A percentile compares a stretch with the other conserved stretches of the same genome.
Evolutionary conservation across 53 echinoderm and acorn worm species (phyloP).

Genomic region (Mesocentrotus franciscanus): DNA sequence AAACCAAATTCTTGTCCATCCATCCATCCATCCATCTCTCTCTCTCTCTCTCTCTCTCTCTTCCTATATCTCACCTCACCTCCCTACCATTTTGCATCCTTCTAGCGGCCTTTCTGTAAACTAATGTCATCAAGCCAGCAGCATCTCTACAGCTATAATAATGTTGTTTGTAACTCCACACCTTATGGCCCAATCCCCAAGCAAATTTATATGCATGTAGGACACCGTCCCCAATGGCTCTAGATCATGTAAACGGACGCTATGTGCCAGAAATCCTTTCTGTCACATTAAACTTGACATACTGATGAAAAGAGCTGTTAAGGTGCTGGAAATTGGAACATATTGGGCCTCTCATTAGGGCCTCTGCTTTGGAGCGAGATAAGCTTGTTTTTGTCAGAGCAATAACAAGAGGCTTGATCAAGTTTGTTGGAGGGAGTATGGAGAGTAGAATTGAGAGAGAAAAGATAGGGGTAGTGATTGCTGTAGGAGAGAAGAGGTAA

Average conservation of each 20-base stretch:
- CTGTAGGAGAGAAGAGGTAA: not conserved
- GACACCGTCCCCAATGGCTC: not conserved
- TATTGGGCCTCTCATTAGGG: not conserved
- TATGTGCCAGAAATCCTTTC: not conserved
- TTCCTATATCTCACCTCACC: not conserved
- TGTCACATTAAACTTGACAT: not conserved
- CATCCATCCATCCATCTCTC: not conserved
- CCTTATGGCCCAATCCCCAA: not conserved
- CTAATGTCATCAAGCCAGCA: not conserved
- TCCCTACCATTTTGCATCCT: not conserved
- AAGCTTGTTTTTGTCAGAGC: not conserved
- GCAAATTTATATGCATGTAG: not conserved
- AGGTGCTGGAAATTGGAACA: not conserved
- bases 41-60: not conserved
- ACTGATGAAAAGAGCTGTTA: not conserved
- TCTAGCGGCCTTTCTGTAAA: not conserved
- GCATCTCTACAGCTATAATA: not conserved
- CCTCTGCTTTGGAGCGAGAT: not conserved
- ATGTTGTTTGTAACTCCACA: not conserved
- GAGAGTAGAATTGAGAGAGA: not conserved
- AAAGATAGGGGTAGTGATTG: not conserved
- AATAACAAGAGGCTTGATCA: not conserved
- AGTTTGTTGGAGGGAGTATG: not conserved
- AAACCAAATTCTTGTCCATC: not conserved
- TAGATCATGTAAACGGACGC: not conserved